Conservation (phyloP, 2,888 invertebrate genomes). For the Psylliodes chrysocephalus region DNA sequence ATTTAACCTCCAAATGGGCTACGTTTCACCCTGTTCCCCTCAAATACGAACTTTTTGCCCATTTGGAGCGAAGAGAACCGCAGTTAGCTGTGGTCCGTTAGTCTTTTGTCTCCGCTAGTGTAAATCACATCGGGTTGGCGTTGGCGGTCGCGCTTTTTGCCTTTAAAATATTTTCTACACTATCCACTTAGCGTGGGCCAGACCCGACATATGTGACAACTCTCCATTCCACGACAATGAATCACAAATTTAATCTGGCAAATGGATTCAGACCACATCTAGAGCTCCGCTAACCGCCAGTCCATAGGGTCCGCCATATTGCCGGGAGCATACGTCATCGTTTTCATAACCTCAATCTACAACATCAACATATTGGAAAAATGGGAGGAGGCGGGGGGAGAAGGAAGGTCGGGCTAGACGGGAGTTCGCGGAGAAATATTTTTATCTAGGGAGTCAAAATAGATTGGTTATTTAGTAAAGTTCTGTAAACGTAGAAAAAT, state of each 20-base stretch:
- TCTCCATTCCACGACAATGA: conserved; percentile 69
- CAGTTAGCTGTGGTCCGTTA: conserved; percentile 27
- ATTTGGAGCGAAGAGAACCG: neutral
- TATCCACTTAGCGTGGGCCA: conserved; percentile 64
- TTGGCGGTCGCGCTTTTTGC: conserved; percentile 55
- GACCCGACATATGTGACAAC: conserved; percentile 73
- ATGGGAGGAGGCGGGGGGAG: neutral
- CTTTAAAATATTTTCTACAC: conserved; percentile 63
- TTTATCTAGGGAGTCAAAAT: too few species aligned
- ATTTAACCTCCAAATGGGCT: too few species aligned
- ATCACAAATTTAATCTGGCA: conserved; percentile 79
- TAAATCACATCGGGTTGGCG: conserved; percentile 53
- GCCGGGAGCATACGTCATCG: conserved; percentile 58
- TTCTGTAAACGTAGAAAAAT: too few species aligned
- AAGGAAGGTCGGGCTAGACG: neutral
- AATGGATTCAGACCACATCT: conserved; percentile 69
- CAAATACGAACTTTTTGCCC: neutral
- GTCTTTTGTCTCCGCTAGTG: conserved; percentile 43
- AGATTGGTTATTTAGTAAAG: too few species aligned
- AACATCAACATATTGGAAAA: conserved; percentile 37
- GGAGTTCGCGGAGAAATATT: too few species aligned
- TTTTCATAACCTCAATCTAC: conserved; percentile 51
- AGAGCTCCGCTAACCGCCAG: conserved; percentile 35
- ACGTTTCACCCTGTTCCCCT: neutral
- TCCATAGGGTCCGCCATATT: conserved; percentile 60